A percentile compares a stretch with the other conserved stretches of the same genome.
Conservation (phyloP, 2,888 invertebrate species). For the Branchellion lobata region DNA sequence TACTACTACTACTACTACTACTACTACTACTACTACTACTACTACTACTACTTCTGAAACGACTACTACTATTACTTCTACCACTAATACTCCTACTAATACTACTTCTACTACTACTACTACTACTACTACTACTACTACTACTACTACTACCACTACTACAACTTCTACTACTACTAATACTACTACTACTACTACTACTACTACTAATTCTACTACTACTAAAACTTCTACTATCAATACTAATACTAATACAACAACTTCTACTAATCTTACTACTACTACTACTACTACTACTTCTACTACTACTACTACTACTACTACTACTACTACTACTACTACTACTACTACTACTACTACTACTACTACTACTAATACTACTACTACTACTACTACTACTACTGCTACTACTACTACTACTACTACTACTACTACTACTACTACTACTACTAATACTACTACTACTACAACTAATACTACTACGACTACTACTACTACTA, state of each 20-base stretch:
- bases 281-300: constrained; percentile 8
- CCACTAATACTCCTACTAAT: constrained; percentile 1
- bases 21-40: not conserved
- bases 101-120: constrained; percentile 18
- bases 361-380: not conserved
- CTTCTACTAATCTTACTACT: constrained; percentile 1
- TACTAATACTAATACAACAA: not conserved
- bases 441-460: constrained; percentile 15
- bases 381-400: constrained; percentile 22
- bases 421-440: constrained; percentile 21
- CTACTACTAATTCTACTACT: not conserved
- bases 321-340: constrained; percentile 7
- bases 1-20: not conserved
- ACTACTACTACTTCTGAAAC: not conserved
- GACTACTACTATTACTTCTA: constrained; percentile 10
- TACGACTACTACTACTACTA: constrained; percentile 8
- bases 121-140: constrained; percentile 18
- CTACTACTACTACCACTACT: not conserved
- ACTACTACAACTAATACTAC: constrained; percentile 8
- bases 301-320: constrained; percentile 6
- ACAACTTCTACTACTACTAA: not conserved
- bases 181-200: not conserved
- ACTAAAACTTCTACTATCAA: not conserved
- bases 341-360: constrained; percentile 20
- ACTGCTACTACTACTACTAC: constrained; percentile 4